These are phyloP conservation scores for Zaprionus gabonicus DNA, from an alignment of 1,140 invertebrate genomes.

Conservation along the genomic window DNA sequence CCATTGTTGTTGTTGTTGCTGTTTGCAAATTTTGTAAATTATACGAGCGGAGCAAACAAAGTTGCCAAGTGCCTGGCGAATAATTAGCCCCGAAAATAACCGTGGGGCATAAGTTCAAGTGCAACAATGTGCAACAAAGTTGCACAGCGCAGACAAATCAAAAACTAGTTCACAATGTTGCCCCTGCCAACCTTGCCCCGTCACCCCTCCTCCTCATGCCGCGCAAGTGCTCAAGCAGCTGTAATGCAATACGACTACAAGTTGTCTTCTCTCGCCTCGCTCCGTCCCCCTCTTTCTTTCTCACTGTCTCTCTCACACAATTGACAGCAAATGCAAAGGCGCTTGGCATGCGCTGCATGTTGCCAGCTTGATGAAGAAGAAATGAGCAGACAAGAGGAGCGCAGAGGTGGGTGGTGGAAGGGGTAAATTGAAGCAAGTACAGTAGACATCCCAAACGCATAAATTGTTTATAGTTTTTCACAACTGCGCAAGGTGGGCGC, in stretches of 20 bases:
- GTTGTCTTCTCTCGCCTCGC: not conserved
- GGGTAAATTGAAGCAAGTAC: not conserved
- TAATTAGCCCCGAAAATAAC: slow-evolving; percentile 78
- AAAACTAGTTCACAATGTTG: slow-evolving; percentile 70
- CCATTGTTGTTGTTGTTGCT: slow-evolving; percentile 29
- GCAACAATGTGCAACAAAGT: slow-evolving; percentile 79
- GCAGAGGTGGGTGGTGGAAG: not conserved
- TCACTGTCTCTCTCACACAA: slow-evolving; percentile 45
- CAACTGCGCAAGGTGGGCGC: slow-evolving; percentile 42
- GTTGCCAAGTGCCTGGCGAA: slow-evolving; percentile 78
- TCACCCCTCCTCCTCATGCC: not conserved
- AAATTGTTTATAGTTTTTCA: slow-evolving; percentile 74
- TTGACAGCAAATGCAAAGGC: slow-evolving; percentile 80
- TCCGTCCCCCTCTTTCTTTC: not conserved
- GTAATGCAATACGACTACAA: slow-evolving; percentile 60
- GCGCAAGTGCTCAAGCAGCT: slow-evolving; percentile 13
- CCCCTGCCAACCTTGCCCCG: not conserved
- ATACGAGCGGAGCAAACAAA: slow-evolving; percentile 69
- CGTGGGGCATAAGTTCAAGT: slow-evolving; percentile 81
- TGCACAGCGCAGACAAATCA: slow-evolving; percentile 63
- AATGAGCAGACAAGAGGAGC: not conserved
- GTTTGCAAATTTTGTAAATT: slow-evolving; percentile 69
- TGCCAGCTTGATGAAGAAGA: slow-evolving; percentile 9
- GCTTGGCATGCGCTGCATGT: slow-evolving; percentile 77
- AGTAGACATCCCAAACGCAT: slow-evolving; percentile 75